phyloP scores from a whole-genome alignment of 2,888 invertebrate species.

The Agriotes lineatus region DNA sequence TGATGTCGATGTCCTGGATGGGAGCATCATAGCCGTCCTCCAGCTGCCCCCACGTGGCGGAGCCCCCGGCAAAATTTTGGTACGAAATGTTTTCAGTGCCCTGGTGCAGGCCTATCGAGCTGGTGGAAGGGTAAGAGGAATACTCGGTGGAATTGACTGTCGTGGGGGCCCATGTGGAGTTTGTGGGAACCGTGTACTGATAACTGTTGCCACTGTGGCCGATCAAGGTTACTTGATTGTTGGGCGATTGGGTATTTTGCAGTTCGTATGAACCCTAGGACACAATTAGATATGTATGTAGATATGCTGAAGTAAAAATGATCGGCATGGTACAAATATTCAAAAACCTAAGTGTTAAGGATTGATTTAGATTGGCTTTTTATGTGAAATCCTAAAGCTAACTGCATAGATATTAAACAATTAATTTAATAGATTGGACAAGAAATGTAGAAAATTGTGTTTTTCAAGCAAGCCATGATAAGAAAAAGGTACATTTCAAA shows the following conservation, averaged over 20 bases:
- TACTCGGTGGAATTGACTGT: slow-evolving; percentile 38
- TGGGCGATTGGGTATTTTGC: slow-evolving; percentile 68
- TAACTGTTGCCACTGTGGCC: slow-evolving; percentile 67
- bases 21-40: slow-evolving; percentile 58
- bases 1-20: slow-evolving; percentile 70
- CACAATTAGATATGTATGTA: too few species aligned
- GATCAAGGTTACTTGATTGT: slow-evolving; percentile 72
- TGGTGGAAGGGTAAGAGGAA: slow-evolving; percentile 32
- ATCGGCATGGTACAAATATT: too few species aligned
- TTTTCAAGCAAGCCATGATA: too few species aligned
- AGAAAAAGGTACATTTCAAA: too few species aligned
- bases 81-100: slow-evolving; percentile 31
- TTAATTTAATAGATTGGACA: too few species aligned
- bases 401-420: too few species aligned
- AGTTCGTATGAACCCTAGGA: slow-evolving; percentile 67
- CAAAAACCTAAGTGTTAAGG: too few species aligned
- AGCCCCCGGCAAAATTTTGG: slow-evolving; percentile 22
- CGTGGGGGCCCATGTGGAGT: slow-evolving; percentile 48
- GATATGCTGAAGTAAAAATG: too few species aligned
- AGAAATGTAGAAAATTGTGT: too few species aligned
- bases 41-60: slow-evolving; percentile 26
- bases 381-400: too few species aligned
- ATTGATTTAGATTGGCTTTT: too few species aligned
- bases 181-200: slow-evolving; percentile 62
- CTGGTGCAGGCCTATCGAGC: slow-evolving; percentile 29